A percentile compares a stretch with the other conserved stretches of the same genome.
Evolutionary conservation across 2,888 invertebrate genomes (phyloP).

Genomic region (Eristalis intricaria): DNA sequence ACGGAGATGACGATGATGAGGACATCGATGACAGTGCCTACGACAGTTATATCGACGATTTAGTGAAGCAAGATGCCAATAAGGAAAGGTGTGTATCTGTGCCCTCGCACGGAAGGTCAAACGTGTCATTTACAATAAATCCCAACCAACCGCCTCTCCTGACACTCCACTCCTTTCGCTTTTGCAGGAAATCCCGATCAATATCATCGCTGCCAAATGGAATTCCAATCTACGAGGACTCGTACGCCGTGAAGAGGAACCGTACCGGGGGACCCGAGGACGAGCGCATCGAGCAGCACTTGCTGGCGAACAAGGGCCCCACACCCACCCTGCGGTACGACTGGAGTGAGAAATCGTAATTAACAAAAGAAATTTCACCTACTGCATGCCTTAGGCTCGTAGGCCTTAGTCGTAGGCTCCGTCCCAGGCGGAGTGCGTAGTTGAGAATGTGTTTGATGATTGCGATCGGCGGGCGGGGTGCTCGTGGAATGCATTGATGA

Average conservation of each 20-base stretch:
- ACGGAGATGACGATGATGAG: slow-evolving; percentile 45
- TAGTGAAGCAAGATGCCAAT: slow-evolving; percentile 75
- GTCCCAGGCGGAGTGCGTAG: slow-evolving; percentile 51
- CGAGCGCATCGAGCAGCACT: slow-evolving; percentile 64
- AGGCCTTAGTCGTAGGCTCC: slow-evolving; percentile 33
- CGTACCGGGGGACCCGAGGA: slow-evolving; percentile 68
- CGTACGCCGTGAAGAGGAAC: slow-evolving; percentile 75
- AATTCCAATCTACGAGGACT: slow-evolving; percentile 78
- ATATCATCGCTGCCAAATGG: slow-evolving; percentile 77
- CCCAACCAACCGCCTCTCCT: background rate
- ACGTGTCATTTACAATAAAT: slow-evolving; percentile 40
- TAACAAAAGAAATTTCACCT: slow-evolving; percentile 64
- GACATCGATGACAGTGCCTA: slow-evolving; percentile 51
- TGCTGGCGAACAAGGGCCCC: slow-evolving; percentile 60
- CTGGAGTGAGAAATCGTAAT: slow-evolving; percentile 74
- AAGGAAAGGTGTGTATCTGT: slow-evolving; percentile 74
- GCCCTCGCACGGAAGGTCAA: slow-evolving; percentile 25
- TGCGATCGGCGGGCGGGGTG: slow-evolving; percentile 41
- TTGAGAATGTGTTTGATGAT: slow-evolving; percentile 50
- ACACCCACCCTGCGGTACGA: slow-evolving; percentile 74
- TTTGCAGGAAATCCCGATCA: slow-evolving; percentile 79
- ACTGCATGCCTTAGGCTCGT: slow-evolving; percentile 61
- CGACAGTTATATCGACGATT: slow-evolving; percentile 56
- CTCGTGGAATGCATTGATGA: slow-evolving; percentile 26
- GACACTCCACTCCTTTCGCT: background rate